Conservation (phyloP, 2,888 invertebrate species). For the Mayetiola destructor region DNA sequence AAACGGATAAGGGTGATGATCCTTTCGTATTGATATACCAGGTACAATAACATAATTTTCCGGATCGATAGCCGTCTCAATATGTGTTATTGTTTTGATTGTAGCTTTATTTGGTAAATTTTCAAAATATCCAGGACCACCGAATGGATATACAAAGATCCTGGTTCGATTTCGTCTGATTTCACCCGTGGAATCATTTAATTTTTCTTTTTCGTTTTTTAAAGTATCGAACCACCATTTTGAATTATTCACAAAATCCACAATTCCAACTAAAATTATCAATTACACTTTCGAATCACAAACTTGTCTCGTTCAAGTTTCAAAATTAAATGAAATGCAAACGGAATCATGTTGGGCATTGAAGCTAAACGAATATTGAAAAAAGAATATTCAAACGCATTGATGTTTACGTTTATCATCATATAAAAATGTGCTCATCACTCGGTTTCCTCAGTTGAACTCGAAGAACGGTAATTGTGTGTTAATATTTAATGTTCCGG, state of each 20-base stretch:
- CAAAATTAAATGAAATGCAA: too few species aligned
- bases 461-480: too few species aligned
- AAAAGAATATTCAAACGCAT: too few species aligned
- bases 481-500: too few species aligned
- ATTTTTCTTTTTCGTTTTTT: neutral
- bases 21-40: neutral
- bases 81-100: neutral
- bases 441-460: too few species aligned
- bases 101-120: neutral
- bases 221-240: neutral
- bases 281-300: neutral
- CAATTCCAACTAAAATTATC: neutral
- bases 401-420: too few species aligned
- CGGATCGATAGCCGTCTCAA: neutral
- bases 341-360: too few species aligned
- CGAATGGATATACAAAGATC: neutral
- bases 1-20: neutral
- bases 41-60: neutral
- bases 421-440: too few species aligned
- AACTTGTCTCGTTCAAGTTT: neutral
- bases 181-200: neutral
- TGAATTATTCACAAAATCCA: slow-evolving; percentile 1
- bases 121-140: neutral
- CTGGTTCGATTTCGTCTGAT: slow-evolving; percentile 3
- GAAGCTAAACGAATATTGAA: too few species aligned